Conservation (phyloP, 2,113 vertebrate species). For the Riparia riparia region DNA sequence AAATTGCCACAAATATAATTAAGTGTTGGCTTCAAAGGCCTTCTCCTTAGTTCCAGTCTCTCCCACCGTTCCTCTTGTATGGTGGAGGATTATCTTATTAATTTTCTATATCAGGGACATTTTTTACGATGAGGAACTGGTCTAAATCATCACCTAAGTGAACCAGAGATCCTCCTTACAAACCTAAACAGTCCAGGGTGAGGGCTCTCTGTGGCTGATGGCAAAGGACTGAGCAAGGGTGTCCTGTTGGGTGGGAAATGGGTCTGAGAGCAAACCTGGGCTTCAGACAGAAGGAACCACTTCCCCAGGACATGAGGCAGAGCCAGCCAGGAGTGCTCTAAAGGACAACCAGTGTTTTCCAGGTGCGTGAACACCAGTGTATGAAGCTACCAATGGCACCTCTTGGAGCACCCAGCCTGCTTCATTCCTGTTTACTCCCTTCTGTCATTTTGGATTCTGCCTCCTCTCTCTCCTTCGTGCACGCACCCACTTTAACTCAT, state of each 20-base stretch:
- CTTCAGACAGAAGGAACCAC: background rate
- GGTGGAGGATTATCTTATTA: background rate
- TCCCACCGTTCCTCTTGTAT: background rate
- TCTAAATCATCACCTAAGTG: background rate
- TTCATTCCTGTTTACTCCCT: background rate
- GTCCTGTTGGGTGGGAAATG: background rate
- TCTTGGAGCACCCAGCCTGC: background rate
- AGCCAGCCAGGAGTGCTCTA: background rate
- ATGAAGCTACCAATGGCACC: background rate
- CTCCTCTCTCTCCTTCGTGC: background rate
- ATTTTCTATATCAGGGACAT: background rate
- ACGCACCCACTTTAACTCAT: background rate
- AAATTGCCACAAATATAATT: background rate
- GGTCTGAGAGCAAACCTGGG: background rate
- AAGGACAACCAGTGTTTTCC: background rate
- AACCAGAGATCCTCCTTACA: background rate
- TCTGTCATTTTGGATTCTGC: background rate
- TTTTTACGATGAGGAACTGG: background rate
- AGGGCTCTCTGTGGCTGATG: background rate
- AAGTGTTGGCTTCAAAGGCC: background rate
- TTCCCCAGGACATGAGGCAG: background rate
- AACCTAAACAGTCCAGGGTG: background rate
- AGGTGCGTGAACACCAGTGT: background rate
- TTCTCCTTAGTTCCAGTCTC: background rate
- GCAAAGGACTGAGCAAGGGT: background rate